Evolutionary conservation across 2,113 vertebrate genomes (phyloP), one percentile per base, ranked within the genome.

Genomic region (Fregetta grallaria): DNA sequence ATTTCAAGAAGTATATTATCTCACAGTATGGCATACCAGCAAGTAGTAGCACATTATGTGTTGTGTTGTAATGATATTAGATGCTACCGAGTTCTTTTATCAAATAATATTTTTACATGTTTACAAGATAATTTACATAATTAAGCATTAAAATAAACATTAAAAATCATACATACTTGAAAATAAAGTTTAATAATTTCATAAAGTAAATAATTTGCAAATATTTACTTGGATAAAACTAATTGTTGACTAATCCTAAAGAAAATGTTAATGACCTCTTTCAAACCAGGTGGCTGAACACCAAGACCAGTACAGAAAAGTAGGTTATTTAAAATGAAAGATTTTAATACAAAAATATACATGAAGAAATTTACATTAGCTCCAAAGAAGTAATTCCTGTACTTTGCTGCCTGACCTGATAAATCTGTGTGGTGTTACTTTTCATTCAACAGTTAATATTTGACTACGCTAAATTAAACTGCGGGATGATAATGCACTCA

Each of bases 401-500:
- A 82, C 40, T 79, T 61, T 90, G 34, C 52, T 90, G 70, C 62
- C 66, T 75, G 61, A 79, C 40, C 70, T 68, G 62, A 85, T 76
- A 90, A 76, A 93, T 38, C 47, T 78, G 16, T 65, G 52, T 25
- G 61, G 15, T 61, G 87, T 59, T 81, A 72, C 29, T 82, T 79
- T 90, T 75, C 84, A 82, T 78, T 86, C 81, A 82, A 65, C 23
- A 75, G 73, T 52, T 94, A 71, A 68, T 89, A 89, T 87, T 68
- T 93, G 62, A 90, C 49, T 72, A 87, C 23, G 61, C 19, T 87
- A 85, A 90, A 96, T 85, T 86, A 90, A 93, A 92, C 65, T 78
- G 62, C 40, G 58, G 34, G 34, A 52, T 68, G 68, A 78, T 89
- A 78, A 85, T 14, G 44, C 38, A 84, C n/a, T 75, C 26, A 18